Base-by-base conservation (phyloP, 1,140 invertebrate genomes). In the Microvelia longipes region DNA sequence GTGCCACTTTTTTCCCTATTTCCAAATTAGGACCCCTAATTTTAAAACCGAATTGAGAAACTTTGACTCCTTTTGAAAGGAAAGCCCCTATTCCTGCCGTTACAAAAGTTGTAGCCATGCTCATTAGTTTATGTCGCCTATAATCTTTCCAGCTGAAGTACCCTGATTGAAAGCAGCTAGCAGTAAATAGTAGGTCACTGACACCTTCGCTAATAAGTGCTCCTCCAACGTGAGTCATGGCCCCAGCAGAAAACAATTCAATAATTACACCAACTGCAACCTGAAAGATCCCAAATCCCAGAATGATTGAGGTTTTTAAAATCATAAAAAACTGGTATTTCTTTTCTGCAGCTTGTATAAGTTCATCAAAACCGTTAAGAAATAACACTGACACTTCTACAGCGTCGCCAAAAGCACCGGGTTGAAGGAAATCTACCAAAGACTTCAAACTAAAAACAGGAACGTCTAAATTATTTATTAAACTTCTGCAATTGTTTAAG, bases 191-290 rank as follows among this genome's bases (percentile, higher is more conserved):
- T 5, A 50, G 35, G 19, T 50, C 35, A 50, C 35, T 50, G 5
- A 50, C 35, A 50, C 35, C 35, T 50, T 50, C 35, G 35, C 35
- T 50, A 50, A 50, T 19, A 50, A 50, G 35, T 19, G 35, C 35
- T 11, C 5, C 35, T 11, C 35, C 35, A 50, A 19, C 35, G 19
- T 50, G 35, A 50, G 35, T 50, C 74, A 1, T 60, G 2, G 66
- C 76, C 78, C 62, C 71, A 30, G 19, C 76, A 76, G 0, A 61
- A 30, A 11, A 50, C 19, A 50, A 50, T 19, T 50, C 35, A 11
- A 50, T 50, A 50, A 50, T 50, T 11, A 19, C 19, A 19, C 35
- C 35, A 11, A 50, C 35, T 11, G 35, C 35, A 11, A 50, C 19
- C 19, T 50, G 35, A 19, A 50, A 19, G 5, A 50, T 50, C 19